Evolutionary conservation across 2,113 vertebrate genomes (phyloP).

Genomic region (Prinia subflava): DNA sequence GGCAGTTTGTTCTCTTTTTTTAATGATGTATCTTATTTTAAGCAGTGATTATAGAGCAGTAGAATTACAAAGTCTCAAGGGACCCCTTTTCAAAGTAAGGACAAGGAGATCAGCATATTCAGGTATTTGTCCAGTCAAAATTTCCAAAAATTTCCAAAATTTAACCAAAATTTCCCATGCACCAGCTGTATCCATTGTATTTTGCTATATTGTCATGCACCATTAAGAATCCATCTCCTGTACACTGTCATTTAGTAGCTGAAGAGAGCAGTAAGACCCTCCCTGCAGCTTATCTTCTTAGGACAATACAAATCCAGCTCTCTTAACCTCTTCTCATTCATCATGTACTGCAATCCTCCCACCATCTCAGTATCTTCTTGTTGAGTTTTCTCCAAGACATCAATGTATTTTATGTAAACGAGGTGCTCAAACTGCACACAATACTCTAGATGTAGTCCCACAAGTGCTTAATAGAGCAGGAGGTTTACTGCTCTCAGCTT

Average conservation of each 20-base stretch:
- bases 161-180: background rate
- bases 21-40: background rate
- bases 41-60: background rate
- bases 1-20: background rate
- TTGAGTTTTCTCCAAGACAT: background rate
- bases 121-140: background rate
- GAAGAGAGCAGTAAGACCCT: background rate
- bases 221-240: background rate
- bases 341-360: background rate
- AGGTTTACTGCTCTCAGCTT: background rate
- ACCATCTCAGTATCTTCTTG: background rate
- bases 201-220: background rate
- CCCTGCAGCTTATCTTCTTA: background rate
- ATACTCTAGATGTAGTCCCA: background rate
- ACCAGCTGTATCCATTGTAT: background rate
- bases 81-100: background rate
- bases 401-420: background rate
- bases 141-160: too few relatives aligned
- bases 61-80: background rate
- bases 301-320: background rate
- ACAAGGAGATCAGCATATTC: background rate
- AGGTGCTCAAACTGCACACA: background rate
- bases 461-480: background rate
- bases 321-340: background rate
- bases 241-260: background rate